Percentiles rank a stretch among this genome's conserved stretches.
Conservation (phyloP, 2,113 vertebrate genomes). For the Nyctibius bracteatus region DNA sequence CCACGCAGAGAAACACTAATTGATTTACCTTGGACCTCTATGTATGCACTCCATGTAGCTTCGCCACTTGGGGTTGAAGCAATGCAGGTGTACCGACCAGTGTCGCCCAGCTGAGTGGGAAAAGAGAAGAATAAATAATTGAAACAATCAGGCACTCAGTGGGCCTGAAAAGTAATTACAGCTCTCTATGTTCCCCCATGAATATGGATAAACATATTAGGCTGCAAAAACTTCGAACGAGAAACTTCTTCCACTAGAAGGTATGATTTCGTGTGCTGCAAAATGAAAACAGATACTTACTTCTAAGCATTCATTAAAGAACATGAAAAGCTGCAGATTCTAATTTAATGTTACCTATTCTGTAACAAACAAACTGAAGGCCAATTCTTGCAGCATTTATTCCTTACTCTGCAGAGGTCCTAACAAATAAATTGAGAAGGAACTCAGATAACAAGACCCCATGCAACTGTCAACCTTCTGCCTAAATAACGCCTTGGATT, state of each 20-base stretch:
- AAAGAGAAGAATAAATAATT: slow-evolving; percentile 53
- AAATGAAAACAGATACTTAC: neutral
- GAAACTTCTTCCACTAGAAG: neutral
- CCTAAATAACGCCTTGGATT: neutral
- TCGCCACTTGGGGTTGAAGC: slow-evolving; percentile 95
- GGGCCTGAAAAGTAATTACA: slow-evolving; percentile 63
- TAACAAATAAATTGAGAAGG: neutral
- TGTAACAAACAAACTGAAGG: neutral
- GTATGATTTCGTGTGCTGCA: neutral
- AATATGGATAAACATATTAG: slow-evolving; percentile 27
- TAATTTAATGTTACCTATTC: neutral
- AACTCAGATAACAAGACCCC: neutral
- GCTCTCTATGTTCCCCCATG: neutral
- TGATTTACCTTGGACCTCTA: slow-evolving; percentile 93
- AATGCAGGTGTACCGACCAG: slow-evolving; percentile 91
- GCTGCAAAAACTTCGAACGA: neutral
- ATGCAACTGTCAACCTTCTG: neutral
- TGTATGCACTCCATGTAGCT: slow-evolving; percentile 92
- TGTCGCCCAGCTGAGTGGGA: slow-evolving; percentile 86
- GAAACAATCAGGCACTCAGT: slow-evolving; percentile 50
- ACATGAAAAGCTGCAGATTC: neutral
- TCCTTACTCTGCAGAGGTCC: neutral
- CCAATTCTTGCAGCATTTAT: neutral
- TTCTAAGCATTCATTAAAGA: neutral
- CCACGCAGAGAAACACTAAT: neutral